These are phyloP conservation scores for Melanogrammus aeglefinus DNA, from an alignment of 2,797 vertebrate species.

Conservation along the genomic window DNA sequence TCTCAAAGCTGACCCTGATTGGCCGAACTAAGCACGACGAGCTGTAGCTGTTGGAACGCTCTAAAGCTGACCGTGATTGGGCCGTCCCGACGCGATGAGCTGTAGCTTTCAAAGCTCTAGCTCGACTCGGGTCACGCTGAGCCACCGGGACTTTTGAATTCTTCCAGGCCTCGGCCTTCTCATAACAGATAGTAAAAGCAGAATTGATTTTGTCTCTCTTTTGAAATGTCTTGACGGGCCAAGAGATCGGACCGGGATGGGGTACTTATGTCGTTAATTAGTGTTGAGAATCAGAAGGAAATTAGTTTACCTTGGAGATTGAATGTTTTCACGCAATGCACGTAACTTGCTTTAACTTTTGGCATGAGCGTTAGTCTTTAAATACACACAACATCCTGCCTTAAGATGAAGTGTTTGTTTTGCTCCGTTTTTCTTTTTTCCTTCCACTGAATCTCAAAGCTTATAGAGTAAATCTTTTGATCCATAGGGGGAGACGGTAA, in stretches of 20 bases:
- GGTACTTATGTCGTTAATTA: background rate
- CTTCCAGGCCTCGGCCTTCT: conserved; percentile 20
- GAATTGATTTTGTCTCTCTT: too few species aligned
- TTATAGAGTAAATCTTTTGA: conserved; percentile 44
- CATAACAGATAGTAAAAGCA: background rate
- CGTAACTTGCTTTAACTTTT: conserved; percentile 2
- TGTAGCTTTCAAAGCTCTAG: background rate
- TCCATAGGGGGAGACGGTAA: conserved; percentile 33
- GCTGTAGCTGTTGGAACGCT: conserved; percentile 72
- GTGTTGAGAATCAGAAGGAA: background rate
- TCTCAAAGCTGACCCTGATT: conserved; percentile 85
- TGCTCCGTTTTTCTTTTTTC: conserved; percentile 40
- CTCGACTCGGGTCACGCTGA: conserved; percentile 14
- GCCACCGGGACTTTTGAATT: conserved; percentile 27
- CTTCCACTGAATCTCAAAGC: conserved; percentile 33
- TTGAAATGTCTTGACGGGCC: background rate
- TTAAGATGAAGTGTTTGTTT: conserved; percentile 41
- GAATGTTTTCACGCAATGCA: background rate
- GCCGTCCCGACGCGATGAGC: too few species aligned
- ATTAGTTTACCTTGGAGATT: background rate
- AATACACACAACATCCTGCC: conserved; percentile 12
- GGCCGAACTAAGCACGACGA: conserved; percentile 79
- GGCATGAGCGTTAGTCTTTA: too few species aligned
- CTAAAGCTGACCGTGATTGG: background rate
- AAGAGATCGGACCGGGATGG: background rate